Percentiles rank a stretch among this genome's conserved stretches.
phyloP scores from a whole-genome alignment of 2,888 invertebrate genomes.

The Spodoptera littoralis region DNA sequence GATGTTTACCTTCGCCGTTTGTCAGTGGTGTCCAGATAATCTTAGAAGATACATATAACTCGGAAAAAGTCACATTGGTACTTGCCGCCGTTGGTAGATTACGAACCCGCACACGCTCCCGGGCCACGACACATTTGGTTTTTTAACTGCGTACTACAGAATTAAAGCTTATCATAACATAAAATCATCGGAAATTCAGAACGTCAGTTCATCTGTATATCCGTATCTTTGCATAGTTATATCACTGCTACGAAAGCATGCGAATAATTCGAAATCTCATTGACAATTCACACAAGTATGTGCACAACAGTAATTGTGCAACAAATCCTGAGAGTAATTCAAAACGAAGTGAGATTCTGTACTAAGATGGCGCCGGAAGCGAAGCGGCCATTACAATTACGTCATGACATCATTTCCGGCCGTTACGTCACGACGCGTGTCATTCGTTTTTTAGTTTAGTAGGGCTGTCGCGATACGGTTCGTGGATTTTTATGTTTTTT shows the following conservation, averaged over 20 bases:
- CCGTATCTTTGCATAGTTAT: too few species aligned
- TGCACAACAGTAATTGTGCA: slow-evolving; percentile 7
- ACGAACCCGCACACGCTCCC: too few species aligned
- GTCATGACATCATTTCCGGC: slow-evolving; percentile 44
- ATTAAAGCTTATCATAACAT: too few species aligned
- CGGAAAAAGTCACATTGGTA: too few species aligned
- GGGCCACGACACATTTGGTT: too few species aligned
- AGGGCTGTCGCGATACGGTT: slow-evolving; percentile 27
- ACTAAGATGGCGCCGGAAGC: slow-evolving; percentile 47
- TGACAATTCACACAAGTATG: background rate
- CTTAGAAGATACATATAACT: too few species aligned
- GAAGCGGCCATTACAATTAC: slow-evolving; percentile 34
- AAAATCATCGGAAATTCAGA: too few species aligned
- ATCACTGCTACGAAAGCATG: background rate
- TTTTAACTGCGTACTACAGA: too few species aligned
- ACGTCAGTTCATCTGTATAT: too few species aligned
- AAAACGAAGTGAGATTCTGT: slow-evolving; percentile 42
- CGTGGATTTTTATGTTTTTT: background rate
- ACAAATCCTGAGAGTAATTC: slow-evolving; percentile 24
- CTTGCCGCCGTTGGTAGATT: too few species aligned
- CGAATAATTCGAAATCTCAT: background rate
- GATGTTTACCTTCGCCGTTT: too few species aligned
- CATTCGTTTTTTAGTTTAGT: slow-evolving; percentile 23
- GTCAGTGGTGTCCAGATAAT: too few species aligned
- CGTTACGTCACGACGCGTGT: slow-evolving; percentile 48